phyloP scores from a whole-genome alignment of 2,888 invertebrate genomes.

The Lasiommata megera region DNA sequence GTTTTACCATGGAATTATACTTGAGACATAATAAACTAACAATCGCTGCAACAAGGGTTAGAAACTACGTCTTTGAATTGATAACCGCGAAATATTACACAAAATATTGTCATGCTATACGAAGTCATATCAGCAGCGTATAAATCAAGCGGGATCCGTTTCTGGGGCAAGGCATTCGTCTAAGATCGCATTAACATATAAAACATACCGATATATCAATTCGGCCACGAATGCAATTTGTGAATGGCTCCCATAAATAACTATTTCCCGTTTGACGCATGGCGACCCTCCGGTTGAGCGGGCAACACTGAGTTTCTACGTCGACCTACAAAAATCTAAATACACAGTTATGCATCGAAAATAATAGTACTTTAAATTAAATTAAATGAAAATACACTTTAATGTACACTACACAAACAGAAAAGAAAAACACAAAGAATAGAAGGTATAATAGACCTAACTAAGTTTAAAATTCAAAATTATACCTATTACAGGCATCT shows the following conservation, averaged over 20 bases:
- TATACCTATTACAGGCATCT: too few species aligned
- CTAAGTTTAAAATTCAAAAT: too few species aligned
- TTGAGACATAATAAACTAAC: too few species aligned
- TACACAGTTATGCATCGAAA: background rate
- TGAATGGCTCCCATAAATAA: constrained; percentile 78
- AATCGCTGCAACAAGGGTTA: too few species aligned
- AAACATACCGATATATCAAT: constrained; percentile 80
- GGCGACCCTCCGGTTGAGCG: constrained; percentile 64
- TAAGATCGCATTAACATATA: constrained; percentile 76
- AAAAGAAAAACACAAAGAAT: too few species aligned
- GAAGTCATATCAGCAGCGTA: constrained; percentile 30
- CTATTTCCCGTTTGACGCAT: constrained; percentile 77
- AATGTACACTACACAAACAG: too few species aligned
- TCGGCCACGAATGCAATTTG: constrained; percentile 78
- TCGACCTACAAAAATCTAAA: background rate
- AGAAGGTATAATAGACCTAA: too few species aligned
- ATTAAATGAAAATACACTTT: too few species aligned
- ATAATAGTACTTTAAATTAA: too few species aligned
- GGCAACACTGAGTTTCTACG: constrained; percentile 42
- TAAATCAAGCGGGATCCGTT: constrained; percentile 70
- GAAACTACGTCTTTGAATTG: background rate
- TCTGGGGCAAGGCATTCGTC: constrained; percentile 72
- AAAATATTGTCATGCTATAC: background rate
- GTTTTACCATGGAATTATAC: too few species aligned
- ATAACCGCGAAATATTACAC: background rate